These are phyloP conservation scores for Margarornis squamiger DNA, from an alignment of 2,797 vertebrate species.

Conservation along the genomic window DNA sequence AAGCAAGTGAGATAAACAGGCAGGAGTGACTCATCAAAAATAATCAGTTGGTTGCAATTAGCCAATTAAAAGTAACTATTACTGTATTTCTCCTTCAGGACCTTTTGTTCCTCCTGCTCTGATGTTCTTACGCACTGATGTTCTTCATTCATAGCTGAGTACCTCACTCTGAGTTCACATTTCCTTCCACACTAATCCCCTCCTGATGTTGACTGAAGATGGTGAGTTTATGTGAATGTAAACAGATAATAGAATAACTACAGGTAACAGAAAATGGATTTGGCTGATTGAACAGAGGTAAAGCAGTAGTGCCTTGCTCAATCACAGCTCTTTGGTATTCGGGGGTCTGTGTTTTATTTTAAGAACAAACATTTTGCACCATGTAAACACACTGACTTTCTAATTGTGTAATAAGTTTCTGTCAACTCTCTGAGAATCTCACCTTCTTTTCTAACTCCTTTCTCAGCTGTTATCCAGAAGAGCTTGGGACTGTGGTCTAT, in stretches of 20 bases:
- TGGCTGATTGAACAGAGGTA: background rate
- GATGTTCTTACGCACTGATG: background rate
- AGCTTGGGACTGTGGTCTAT: background rate
- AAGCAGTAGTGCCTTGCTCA: background rate
- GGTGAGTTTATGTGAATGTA: accelerated
- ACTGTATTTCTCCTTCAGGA: background rate
- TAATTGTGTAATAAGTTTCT: background rate
- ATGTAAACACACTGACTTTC: background rate
- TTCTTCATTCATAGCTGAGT: background rate
- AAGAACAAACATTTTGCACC: background rate
- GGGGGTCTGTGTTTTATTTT: background rate
- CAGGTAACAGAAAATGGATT: background rate
- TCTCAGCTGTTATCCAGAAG: background rate
- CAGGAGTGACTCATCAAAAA: background rate
- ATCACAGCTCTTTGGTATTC: background rate
- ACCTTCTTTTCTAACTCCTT: background rate
- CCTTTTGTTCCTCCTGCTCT: background rate
- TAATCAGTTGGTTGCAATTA: background rate
- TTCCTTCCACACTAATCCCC: background rate
- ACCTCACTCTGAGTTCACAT: background rate
- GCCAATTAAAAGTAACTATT: background rate
- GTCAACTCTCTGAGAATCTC: background rate
- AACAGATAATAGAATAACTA: background rate
- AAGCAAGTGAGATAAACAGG: background rate
- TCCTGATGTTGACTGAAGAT: background rate